Conservation (phyloP, 2,888 invertebrate genomes). For the Zygogramma bicolorata region DNA sequence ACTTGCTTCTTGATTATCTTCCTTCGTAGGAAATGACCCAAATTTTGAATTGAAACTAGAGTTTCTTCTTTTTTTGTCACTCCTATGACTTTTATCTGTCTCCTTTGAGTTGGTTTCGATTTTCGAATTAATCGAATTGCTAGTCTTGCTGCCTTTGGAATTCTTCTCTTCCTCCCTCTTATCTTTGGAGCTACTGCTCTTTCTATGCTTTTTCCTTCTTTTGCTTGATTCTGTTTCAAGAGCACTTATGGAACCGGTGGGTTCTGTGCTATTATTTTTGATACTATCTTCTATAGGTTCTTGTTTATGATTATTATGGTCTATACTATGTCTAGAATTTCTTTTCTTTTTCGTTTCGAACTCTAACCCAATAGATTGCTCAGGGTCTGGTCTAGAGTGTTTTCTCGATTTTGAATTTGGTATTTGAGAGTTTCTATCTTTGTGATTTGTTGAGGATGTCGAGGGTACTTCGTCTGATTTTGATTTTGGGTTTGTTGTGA, state of each 20-base stretch:
- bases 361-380: conserved; percentile 32
- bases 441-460: conserved; percentile 42
- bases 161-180: conserved; percentile 35
- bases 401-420: conserved; percentile 41
- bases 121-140: conserved; percentile 25
- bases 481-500: conserved; percentile 42
- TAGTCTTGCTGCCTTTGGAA: conserved; percentile 31
- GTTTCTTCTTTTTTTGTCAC: conserved; percentile 32
- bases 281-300: conserved; percentile 37
- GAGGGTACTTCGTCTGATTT: conserved; percentile 52
- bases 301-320: conserved; percentile 43
- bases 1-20: conserved; percentile 47
- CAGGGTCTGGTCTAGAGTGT: conserved; percentile 30
- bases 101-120: conserved; percentile 29
- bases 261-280: conserved; percentile 38
- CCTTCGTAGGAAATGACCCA: conserved; percentile 24
- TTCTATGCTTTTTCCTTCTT: conserved; percentile 44
- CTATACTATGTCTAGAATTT: conserved; percentile 37
- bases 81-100: conserved; percentile 33
- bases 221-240: conserved; percentile 30
- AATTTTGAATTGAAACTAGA: conserved; percentile 27
- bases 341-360: conserved; percentile 38
- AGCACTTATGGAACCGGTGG: conserved; percentile 34
- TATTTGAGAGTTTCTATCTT: conserved; percentile 36
- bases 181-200: conserved; percentile 39